phyloP scores from a whole-genome alignment of 2,888 invertebrate genomes.

The Hirudinaria manillensis region DNA sequence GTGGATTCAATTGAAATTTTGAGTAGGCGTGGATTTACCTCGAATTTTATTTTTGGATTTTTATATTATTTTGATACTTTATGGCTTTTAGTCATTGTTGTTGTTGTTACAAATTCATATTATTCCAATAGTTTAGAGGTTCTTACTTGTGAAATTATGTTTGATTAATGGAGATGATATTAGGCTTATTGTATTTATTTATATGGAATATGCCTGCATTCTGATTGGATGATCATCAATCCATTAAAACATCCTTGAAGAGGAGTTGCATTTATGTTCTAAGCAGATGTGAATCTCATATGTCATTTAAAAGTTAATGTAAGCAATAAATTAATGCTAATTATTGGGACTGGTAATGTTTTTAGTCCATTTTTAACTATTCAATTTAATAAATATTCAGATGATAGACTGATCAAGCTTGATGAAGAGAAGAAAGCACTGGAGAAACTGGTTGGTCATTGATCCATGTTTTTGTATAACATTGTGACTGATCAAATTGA shows the following conservation, averaged over 20 bases:
- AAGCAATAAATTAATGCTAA: neutral
- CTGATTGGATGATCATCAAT: too few relatives aligned
- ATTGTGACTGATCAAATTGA: neutral
- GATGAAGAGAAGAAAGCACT: conserved; percentile 75
- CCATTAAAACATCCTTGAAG: too few relatives aligned
- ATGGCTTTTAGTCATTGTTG: too few relatives aligned
- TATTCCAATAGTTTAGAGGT: neutral
- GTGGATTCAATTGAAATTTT: conserved; percentile 1
- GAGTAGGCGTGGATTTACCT: too few relatives aligned
- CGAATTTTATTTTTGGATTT: neutral
- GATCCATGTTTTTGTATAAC: neutral
- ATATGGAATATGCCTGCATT: too few relatives aligned
- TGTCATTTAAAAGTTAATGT: neutral
- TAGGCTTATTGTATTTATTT: too few relatives aligned
- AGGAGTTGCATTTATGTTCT: too few relatives aligned
- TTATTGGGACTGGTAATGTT: neutral
- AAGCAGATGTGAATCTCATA: neutral
- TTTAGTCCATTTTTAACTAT: neutral
- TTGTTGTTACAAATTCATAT: neutral
- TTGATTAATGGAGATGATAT: too few relatives aligned
- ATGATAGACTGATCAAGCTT: conserved; percentile 83
- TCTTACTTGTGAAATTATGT: too few relatives aligned
- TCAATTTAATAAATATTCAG: conserved; percentile 56
- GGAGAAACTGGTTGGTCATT: conserved; percentile 43
- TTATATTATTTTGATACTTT: neutral